Percentiles rank a stretch among this genome's conserved stretches.
These are phyloP conservation scores for Salvelinus alpinus DNA, from an alignment of 2,113 vertebrate species.

Conservation along the genomic window DNA sequence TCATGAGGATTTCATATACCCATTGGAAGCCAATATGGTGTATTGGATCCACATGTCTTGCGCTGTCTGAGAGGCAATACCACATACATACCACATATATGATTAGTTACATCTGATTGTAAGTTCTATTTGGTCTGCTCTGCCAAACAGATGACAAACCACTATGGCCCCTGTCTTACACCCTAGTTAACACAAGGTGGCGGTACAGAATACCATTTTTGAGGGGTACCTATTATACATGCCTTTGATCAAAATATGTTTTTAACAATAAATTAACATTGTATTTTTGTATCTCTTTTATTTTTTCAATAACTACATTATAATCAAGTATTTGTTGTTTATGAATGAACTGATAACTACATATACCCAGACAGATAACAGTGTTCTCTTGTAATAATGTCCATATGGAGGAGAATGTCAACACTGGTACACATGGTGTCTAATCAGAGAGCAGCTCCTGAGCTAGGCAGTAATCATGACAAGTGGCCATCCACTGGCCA, in stretches of 20 bases:
- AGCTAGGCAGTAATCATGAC: slow-evolving; percentile 62
- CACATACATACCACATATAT: not conserved
- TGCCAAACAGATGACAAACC: slow-evolving; percentile 3
- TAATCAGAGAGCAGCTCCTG: slow-evolving; percentile 45
- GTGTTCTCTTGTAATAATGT: not conserved
- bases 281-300: not conserved
- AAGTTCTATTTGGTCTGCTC: slow-evolving; percentile 27
- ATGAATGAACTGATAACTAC: not conserved
- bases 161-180: slow-evolving; percentile 25
- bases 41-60: slow-evolving; percentile 17
- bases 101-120: slow-evolving; percentile 18
- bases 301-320: not conserved
- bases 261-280: not conserved
- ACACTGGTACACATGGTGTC: slow-evolving; percentile 18
- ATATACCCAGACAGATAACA: not conserved
- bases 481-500: slow-evolving; percentile 50
- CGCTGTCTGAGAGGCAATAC: not conserved
- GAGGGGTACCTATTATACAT: not conserved
- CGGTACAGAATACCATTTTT: slow-evolving; percentile 46
- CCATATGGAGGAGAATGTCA: slow-evolving; percentile 12
- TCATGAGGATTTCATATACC: not conserved
- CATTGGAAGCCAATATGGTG: not conserved
- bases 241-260: not conserved
- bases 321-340: slow-evolving; percentile 15
- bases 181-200: slow-evolving; percentile 53